Evolutionary conservation across 2,113 vertebrate genomes (phyloP).

Genomic region (Lepus americanus): DNA sequence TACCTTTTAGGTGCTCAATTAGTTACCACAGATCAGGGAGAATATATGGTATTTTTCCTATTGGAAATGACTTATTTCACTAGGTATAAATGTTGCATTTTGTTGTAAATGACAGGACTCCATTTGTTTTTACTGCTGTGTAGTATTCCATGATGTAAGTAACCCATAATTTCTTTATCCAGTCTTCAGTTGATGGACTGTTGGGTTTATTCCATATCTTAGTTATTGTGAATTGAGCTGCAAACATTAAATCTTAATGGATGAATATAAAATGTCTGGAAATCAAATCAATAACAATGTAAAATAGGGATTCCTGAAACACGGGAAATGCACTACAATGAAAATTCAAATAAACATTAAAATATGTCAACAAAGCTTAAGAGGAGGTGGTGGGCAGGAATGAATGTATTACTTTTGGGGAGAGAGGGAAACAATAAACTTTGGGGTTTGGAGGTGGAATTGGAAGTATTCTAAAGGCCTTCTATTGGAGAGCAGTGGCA

Average conservation of each 20-base stretch:
- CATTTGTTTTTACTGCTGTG: too few species aligned
- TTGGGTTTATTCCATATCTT: too few species aligned
- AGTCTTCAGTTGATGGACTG: too few species aligned
- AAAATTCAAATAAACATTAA: slow-evolving; percentile 31
- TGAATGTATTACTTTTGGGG: background rate
- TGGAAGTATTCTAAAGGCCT: background rate
- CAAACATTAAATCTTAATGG: slow-evolving; percentile 27
- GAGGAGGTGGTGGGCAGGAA: background rate
- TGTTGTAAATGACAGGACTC: too few species aligned
- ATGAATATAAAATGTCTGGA: background rate
- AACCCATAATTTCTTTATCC: too few species aligned
- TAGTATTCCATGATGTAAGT: too few species aligned
- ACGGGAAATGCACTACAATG: background rate
- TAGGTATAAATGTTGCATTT: too few species aligned
- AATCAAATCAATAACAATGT: background rate
- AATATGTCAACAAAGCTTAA: background rate
- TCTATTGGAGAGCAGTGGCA: background rate
- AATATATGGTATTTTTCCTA: too few species aligned
- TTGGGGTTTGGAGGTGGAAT: background rate
- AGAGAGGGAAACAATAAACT: background rate
- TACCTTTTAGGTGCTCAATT: too few species aligned
- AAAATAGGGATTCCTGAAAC: slow-evolving; percentile 10
- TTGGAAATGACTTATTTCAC: too few species aligned
- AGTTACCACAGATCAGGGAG: too few species aligned
- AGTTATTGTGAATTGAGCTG: too few species aligned